Percentiles rank a stretch among this genome's conserved stretches.
Evolutionary conservation across 2,797 vertebrate genomes (phyloP).

Genomic region (Vireo griseus): DNA sequence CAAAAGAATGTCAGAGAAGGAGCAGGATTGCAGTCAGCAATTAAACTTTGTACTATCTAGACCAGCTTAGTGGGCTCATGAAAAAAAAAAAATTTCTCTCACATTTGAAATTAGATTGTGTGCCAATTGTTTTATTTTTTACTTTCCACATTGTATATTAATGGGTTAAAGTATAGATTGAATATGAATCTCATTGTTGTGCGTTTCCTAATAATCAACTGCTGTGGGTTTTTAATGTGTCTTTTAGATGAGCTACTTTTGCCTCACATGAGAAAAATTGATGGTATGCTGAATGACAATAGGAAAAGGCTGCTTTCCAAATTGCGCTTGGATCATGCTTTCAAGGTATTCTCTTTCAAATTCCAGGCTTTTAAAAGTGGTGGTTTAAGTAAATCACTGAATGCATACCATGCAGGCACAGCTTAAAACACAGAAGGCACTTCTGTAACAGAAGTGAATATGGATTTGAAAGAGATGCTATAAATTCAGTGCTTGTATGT

Average conservation of each 20-base stretch:
- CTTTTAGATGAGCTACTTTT: slow-evolving; percentile 90
- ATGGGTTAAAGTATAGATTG: background rate
- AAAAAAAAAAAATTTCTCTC: background rate
- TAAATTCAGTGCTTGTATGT: background rate
- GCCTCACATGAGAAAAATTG: slow-evolving; percentile 95
- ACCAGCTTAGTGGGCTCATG: background rate
- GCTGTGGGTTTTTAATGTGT: background rate
- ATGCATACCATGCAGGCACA: background rate
- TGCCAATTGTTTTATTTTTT: background rate
- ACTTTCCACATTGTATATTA: background rate
- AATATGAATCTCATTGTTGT: background rate
- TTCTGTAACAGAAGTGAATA: background rate
- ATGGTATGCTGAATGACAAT: slow-evolving; percentile 93
- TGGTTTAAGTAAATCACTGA: background rate
- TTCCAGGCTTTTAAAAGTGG: background rate
- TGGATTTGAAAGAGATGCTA: slow-evolving; percentile 3
- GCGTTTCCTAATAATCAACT: background rate
- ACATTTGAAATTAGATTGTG: background rate
- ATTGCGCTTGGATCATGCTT: slow-evolving; percentile 86
- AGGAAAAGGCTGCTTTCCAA: slow-evolving; percentile 90
- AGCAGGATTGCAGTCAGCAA: background rate
- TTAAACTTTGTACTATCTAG: background rate
- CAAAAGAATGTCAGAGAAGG: background rate
- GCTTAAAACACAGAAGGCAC: background rate
- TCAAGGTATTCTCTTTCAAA: slow-evolving; percentile 82